Evolutionary conservation across 37 sponge, comb jelly and placozoan species (phyloP), one percentile per base, ranked within the genome.

Genomic region (Diacarnus erythraeanus): DNA sequence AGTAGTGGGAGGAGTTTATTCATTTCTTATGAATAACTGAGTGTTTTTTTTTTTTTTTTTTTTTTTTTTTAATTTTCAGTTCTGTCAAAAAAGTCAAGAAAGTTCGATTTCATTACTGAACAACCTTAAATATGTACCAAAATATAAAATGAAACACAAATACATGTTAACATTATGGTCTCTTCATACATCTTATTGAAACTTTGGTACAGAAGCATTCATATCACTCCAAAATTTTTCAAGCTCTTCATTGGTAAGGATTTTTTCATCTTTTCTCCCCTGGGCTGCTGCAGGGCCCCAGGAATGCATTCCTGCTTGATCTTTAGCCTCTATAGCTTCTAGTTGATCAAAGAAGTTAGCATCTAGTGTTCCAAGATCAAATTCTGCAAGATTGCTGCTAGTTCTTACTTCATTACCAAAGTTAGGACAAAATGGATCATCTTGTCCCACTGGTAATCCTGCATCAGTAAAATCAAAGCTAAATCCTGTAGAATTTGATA

Each of bases 61-160:
- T 10, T 36, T 27, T 73, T n/a, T 33, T 47, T 72, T 23, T 51
- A 43, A 20, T 63, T 17, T 82, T 31, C 65, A 84, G 87, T 20
- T 22, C 69, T 37, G 26, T 40, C 69, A 87, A 76, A 35, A 57
- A 23, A 68, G 69, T 76, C 66, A 87, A 87, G 40, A 87, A 80
- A 39, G 87, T 87, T 29, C 54, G 87, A 68, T 87, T 87, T 75
- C 76, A 80, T 34, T 69, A 87, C 43, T 87, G 38, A 80, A 39
- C 26, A 76, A 61, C 2, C 27, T 1, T 56, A 29, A 36, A 21
- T 22, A 60, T 57, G 39, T 1, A 72, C 47, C 12, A 26, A n/a
- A 9, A 2, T 20, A 57, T 57, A 75, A 54, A 5, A 10, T 54
- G 57, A 41, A 25, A 75, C 42, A n/a, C 36, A 41, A 8, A 75